These are phyloP conservation scores for Aproaerema taeniolella DNA, from an alignment of 2,888 invertebrate species.

Conservation along the genomic window DNA sequence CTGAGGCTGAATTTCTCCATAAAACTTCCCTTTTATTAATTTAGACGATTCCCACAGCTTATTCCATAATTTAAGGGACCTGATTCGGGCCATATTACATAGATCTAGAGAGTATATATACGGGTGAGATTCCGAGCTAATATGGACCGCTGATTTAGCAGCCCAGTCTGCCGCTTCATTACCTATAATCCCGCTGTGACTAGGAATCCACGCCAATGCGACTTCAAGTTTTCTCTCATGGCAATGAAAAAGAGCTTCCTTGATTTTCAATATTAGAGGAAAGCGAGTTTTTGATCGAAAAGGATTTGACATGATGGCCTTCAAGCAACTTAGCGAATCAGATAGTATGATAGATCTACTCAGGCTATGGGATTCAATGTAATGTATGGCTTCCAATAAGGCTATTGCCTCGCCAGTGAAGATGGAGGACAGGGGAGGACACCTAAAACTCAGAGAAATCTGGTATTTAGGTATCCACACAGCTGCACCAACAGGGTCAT, in stretches of 20 bases:
- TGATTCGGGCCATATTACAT: neutral
- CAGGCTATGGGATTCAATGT: neutral
- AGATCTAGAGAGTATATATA: neutral
- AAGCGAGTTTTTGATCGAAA: slow-evolving; percentile 2
- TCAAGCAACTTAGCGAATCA: slow-evolving; percentile 5
- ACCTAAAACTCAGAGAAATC: neutral
- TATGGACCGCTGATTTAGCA: neutral
- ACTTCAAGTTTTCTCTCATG: neutral
- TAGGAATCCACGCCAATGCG: neutral
- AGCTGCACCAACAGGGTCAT: slow-evolving; percentile 1
- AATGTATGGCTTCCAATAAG: slow-evolving; percentile 1
- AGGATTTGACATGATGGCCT: neutral
- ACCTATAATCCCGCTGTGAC: neutral
- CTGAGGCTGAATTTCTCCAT: neutral
- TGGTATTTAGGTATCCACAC: slow-evolving; percentile 6
- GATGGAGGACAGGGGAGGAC: slow-evolving; percentile 1
- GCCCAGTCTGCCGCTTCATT: neutral
- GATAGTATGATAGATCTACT: slow-evolving; percentile 1
- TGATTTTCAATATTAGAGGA: neutral
- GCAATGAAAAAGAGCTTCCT: neutral
- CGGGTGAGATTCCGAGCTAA: neutral
- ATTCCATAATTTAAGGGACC: neutral
- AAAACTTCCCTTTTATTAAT: neutral
- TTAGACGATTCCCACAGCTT: neutral
- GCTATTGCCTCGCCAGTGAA: slow-evolving; percentile 7